Evolutionary conservation across 2,797 vertebrate genomes (phyloP).

Genomic region (Myotis planiceps): DNA sequence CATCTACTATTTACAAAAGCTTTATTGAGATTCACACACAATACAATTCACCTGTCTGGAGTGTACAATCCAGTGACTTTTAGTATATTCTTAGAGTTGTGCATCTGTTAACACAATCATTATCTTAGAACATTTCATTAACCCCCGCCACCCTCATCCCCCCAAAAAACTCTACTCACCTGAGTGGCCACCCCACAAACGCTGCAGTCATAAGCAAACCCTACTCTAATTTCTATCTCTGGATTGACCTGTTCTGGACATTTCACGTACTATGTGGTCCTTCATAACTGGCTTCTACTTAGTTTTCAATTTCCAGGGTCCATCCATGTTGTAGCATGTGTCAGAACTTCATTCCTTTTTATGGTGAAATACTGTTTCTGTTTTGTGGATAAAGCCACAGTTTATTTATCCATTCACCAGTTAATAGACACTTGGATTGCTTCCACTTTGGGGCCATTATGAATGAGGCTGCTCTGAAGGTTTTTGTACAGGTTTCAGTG

Average conservation of each 20-base stretch:
- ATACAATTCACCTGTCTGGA: not conserved
- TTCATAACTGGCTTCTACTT: not conserved
- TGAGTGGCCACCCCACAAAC: not conserved
- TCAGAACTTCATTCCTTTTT: not conserved
- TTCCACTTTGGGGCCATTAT: not conserved
- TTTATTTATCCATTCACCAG: not conserved
- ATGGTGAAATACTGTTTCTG: not conserved
- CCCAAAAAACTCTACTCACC: not conserved
- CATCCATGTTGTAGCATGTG: not conserved
- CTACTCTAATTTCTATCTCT: not conserved
- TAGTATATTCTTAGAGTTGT: not conserved
- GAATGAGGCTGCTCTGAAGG: not conserved
- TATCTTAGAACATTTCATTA: not conserved
- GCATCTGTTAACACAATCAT: not conserved
- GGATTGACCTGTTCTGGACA: not conserved
- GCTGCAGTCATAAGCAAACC: not conserved
- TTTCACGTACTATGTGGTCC: not conserved
- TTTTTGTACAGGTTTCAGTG: not conserved
- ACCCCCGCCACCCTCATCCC: too few species aligned
- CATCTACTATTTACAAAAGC: not conserved
- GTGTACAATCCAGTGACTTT: not conserved
- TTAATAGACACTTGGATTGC: not conserved
- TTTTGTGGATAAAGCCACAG: not conserved
- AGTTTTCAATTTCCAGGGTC: not conserved
- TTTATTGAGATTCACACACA: not conserved